Base-by-base conservation (phyloP, 1,140 invertebrate species). In the Dysdera silvatica region DNA sequence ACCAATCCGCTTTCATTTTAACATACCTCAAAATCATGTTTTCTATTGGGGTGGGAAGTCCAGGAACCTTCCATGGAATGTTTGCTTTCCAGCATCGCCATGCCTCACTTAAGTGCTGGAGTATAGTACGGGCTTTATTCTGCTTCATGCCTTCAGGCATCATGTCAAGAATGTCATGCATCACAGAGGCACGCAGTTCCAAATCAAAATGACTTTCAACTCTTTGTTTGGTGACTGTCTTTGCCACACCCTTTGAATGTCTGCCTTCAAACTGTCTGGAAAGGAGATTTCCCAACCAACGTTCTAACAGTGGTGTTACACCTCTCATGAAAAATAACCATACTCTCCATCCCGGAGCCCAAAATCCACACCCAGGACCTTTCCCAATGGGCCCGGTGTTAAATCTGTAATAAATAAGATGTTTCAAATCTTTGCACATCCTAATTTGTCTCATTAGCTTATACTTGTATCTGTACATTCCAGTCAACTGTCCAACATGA, bases 1-100 rank as follows among this genome's bases (percentile, higher is more conserved):
- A 99, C 97, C 97, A 99, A 77, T 99, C 97, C 0, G 97, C 96
- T 76, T 99, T 99, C 86, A 98, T 98, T 77, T 99, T 99, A 0
- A 99, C 96, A 76, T 98, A 99, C 41, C 97, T 84, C 20, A 99
- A 82, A 69, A 99, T 99, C 96, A 99, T 99, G 77, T 98, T 99
- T 79, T 99, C 97, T 71, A 99, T 98, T 0, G 97, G 97, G 47
- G 92, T 99, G 0, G 97, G 97, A 8, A 99, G 78, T 4, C 96
- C 96, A 10, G 97, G 97, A 2, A 87, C 87, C 82, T 99, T 99
- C 97, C 97, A 99, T 0, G 97, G 97, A 73, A 99, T 99, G 77
- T 99, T 99, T 0, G 97, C 97, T 74, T 99, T 99, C 97, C 97
- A 99, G 76, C 95, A 99, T 61, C 97, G 79, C 97, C 96, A 99